These are phyloP conservation scores for Phrynosoma platyrhinos DNA, from an alignment of 2,113 vertebrate genomes.

Conservation along the genomic window DNA sequence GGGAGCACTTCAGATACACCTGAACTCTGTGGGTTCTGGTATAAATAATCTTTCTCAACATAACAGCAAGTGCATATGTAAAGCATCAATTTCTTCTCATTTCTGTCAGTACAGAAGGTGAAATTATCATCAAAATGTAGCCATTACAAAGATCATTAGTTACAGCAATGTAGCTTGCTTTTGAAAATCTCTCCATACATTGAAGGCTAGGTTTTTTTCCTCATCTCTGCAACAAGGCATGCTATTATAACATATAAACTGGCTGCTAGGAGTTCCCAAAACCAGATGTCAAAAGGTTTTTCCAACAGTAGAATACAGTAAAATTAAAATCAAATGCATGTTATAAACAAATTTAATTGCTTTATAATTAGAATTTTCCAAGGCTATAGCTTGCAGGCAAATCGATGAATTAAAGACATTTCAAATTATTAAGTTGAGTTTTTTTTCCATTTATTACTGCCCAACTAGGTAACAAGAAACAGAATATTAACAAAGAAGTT, in stretches of 20 bases:
- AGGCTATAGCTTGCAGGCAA: conserved; percentile 53
- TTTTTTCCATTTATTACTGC: conserved; percentile 34
- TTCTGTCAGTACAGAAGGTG: conserved; percentile 4
- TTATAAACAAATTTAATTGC: conserved; percentile 59
- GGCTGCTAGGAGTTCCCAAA: conserved; percentile 67
- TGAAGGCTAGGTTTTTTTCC: conserved; percentile 35
- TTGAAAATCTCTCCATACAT: conserved; percentile 36
- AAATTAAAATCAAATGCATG: conserved; percentile 70
- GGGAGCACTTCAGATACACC: no score
- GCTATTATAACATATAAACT: conserved; percentile 47
- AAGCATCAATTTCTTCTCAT: not conserved
- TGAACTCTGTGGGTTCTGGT: not conserved
- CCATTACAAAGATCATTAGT: conserved; percentile 35
- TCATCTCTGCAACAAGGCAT: conserved; percentile 48
- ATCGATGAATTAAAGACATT: conserved; percentile 61
- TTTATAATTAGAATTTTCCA: conserved; percentile 61
- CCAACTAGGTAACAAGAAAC: conserved; percentile 44
- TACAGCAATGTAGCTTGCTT: conserved; percentile 17
- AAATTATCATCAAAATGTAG: conserved; percentile 15
- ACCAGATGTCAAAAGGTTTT: conserved; percentile 56
- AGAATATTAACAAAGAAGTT: conserved; percentile 28
- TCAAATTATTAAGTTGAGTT: conserved; percentile 64
- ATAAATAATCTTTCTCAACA: not conserved
- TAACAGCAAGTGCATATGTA: not conserved
- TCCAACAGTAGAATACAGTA: conserved; percentile 66